Evolutionary conservation across 2,113 vertebrate species (phyloP), one percentile per base, ranked within the genome.

Genomic region (Heterotis niloticus): DNA sequence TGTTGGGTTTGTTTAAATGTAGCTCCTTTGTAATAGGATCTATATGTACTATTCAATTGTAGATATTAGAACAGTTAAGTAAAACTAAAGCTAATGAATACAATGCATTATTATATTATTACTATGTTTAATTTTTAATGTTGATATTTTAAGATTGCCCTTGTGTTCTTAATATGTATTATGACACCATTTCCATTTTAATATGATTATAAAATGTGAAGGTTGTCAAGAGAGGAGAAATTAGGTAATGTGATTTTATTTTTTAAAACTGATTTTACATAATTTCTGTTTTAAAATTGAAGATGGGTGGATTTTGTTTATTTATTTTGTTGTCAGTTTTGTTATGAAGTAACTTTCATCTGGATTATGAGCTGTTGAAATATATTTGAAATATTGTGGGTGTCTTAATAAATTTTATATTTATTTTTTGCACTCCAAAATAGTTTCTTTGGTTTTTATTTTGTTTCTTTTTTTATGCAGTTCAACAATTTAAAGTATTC

Each of bases 331-430:
- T 34, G 66, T 70, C 78, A 90, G 79, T 90, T 91, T 92, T 93
- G 91, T 93, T 92, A 92, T 93, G 93, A 92, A 92, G 85, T 90
- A 92, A 90, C 90, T 91, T 89, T 89, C 87, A 78, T 66, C 83
- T 86, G 91, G 92, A 64, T 91, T 88, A 92, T 83, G 88, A 92
- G 92, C 93, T 92, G 91, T 94, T 92, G 90, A 89, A 92, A 92
- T 92, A 92, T 91, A 92, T 91, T 92, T 93, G 92, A 94, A 94
- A 93, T 94, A 92, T 94, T 93, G 92, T 94, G 93, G 93, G 93
- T 94, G 93, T 94, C 94, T 94, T 94, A 94, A 94, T 94, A 94
- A 93, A 94, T 94, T 94, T 94, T 94, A 94, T 94, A 94, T 94
- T 94, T 94, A 94, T 94, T 94, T 94, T 94, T 93, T 94, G 93